Evolutionary conservation across 2,797 vertebrate genomes (phyloP), one percentile per base, ranked within the genome.

Genomic region (Gephyroberyx darwinii): DNA sequence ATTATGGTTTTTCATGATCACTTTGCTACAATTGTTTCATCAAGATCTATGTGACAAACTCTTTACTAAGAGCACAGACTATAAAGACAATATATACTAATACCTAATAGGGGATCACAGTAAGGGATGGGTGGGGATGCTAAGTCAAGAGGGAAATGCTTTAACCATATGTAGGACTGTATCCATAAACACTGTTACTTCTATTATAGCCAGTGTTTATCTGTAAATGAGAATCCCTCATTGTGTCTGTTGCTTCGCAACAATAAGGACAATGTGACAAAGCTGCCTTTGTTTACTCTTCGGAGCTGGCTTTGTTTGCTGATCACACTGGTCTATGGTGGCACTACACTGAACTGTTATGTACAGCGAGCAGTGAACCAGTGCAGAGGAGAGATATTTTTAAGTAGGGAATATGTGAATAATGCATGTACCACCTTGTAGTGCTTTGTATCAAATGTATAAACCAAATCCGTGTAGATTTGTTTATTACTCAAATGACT

Each of bases 231-330:
- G 7, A 37, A 35, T 41, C 12, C 69, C 64, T 14, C 20, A 26
- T 19, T 37, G 41, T 65, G 41, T 58, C 8, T 64, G 62, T 71
- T 73, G 22, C 22, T 30, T 56, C 30, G 45, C 12, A 81, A 67
- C 55, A 67, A 65, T 59, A 16, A 53, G 51, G 39, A 51, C 71
- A 59, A 53, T 51, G 51, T 65, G 66, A 81, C 68, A 72, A 52
- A 71, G 70, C 55, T 67, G 53, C 58, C 47, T 71, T 41, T 85
- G 87, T 89, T 80, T 75, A 74, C 51, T 53, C 55, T 80, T 54
- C 58, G 26, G 22, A 74, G 22, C 35, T 53, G 43, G 20, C 62
- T 77, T 64, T 84, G 77, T 84, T 85, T 74, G 83, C 80, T 80
- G 41, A 74, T 65, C 63, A 71, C 73, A 76, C 45, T 20, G 69